Conservation (phyloP, 2,113 vertebrate species). For the Kobus ellipsiprymnus region DNA sequence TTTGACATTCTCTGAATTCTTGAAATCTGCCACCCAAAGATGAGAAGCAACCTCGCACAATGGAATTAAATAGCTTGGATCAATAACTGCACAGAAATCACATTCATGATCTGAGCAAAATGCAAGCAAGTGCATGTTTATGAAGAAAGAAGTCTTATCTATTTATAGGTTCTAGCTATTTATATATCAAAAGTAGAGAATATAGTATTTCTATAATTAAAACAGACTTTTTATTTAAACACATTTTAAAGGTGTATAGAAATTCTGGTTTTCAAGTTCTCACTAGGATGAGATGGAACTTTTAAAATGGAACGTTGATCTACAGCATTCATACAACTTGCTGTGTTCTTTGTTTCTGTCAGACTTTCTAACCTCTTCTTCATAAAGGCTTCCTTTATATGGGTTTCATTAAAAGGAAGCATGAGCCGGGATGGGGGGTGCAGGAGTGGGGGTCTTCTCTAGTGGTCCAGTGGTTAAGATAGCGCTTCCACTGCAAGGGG, state of each 20-base stretch:
- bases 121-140: background rate
- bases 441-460: background rate
- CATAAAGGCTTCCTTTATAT: background rate
- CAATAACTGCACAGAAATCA: background rate
- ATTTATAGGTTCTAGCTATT: background rate
- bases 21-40: background rate
- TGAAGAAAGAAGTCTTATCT: background rate
- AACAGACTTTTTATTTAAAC: background rate
- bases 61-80: background rate
- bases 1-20: background rate
- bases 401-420: background rate
- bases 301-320: background rate
- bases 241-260: background rate
- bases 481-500: background rate
- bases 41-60: background rate
- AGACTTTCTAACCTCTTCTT: background rate
- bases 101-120: background rate
- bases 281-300: background rate
- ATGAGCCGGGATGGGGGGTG: fast-evolving
- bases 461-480: background rate
- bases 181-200: background rate
- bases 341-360: background rate
- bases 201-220: background rate
- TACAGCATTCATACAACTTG: background rate
- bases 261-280: conserved; percentile 3